Base-by-base conservation (phyloP, 1,140 invertebrate genomes). In the Sinonovacula constricta region DNA sequence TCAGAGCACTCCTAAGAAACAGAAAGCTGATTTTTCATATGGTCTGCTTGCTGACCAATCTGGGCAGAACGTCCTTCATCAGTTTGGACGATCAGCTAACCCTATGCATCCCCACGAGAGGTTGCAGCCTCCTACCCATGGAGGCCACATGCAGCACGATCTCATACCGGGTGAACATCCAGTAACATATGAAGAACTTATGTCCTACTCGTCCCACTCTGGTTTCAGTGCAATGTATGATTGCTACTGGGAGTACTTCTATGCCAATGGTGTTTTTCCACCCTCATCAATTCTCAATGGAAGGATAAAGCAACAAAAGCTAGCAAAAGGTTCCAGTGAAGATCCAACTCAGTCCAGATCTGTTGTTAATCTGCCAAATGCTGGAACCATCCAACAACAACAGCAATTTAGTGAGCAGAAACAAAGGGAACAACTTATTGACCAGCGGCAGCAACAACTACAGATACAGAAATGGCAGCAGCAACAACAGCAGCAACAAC, bases 241-340 rank as follows among this genome's bases (percentile, higher is more conserved):
- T 34, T 81, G 83, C 12, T 87, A 87, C 69, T 88, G 87, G 86
- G 86, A 87, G 68, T 88, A 86, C 66, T 87, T 87, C 77, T 87
- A 87, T 71, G 68, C 72, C 12, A 80, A 81, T 82, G 87, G 87
- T 57, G 75, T 83, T 59, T 88, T 88, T 74, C 87, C 87, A 53
- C 86, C 87, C 30, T 53, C 75, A 30, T 79, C 80, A 14, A 83
- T 83, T 67, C 69, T 85, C 2, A 62, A 45, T 45, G 39, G 39
- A 45, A 45, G 18, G 7, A 18, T 18, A 7, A 45, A 45, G 39
- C 7, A n/a, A n/a, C n/a, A n/a, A n/a, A n/a, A n/a, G n/a, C n/a
- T n/a, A n/a, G n/a, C n/a, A n/a, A n/a, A n/a, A n/a, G n/a, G n/a
- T n/a, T n/a, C n/a, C n/a, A n/a, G n/a, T n/a, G n/a, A n/a, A n/a